Base-by-base conservation (phyloP, 2,113 vertebrate species). In the Sclerurus mexicanus region DNA sequence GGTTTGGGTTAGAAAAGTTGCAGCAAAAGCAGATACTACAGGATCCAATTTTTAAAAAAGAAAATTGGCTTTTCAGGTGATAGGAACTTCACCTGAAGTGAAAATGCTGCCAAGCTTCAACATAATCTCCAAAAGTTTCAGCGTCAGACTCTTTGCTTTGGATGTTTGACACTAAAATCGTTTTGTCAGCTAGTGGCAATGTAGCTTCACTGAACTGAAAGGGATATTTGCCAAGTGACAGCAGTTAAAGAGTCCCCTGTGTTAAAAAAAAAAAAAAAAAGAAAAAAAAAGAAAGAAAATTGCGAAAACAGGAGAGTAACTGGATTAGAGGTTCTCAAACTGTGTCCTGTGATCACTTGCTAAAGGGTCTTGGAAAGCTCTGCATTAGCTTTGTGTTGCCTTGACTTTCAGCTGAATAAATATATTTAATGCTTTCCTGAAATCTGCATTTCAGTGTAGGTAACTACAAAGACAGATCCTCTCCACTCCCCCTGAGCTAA, bases 91-190 rank as follows among this genome's bases (percentile, higher is more conserved):
- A 77, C 67, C 39, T n/a, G n/a, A n/a, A 59, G 63, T 63, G 71
- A 94, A 94, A 91, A 91, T 91, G 49, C 52, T 92, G 72, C 87
- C 90, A 81, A 52, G 24, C 82, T 96, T 90, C 83, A 81, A 72
- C 44, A 67, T 30, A 75, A 44, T 62, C 24, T 84, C 76, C 64
- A 49, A 25, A 83, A 94, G 73, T 84, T 92, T 87, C 77, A 44
- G 18, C 37, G 47, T 89, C 92, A 86, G 76, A 77, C 35, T 86
- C 59, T 58, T 88, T 75, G 28, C 83, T 87, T 84, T 78, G 76
- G 56, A 30, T 90, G 24, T 93, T 78, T 89, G 92, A 93, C 83
- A 87, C 47, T 66, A 60, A 91, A 92, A 73, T 92, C 59, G 16
- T 50, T 33, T 84, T 94, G 86, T 92, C 88, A 96, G 76, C 56